Conservation (phyloP, 2,113 vertebrate genomes). For the Gallinago undulata region DNA sequence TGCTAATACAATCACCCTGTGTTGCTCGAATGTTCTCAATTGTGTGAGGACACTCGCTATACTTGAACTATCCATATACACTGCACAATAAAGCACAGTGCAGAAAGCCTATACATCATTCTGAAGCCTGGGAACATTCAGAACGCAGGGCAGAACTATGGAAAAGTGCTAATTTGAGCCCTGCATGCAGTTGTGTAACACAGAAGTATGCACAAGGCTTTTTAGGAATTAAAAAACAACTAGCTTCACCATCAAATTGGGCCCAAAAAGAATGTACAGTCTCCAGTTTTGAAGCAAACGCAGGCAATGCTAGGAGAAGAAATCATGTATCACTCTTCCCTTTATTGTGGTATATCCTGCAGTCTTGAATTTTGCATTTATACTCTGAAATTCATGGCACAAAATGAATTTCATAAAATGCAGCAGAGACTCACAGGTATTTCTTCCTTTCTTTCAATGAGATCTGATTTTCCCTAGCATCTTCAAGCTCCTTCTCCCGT, state of each 20-base stretch:
- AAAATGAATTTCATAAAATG: background rate
- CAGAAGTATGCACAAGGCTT: background rate
- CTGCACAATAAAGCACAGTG: conserved; percentile 48
- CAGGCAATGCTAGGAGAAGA: background rate
- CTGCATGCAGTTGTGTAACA: background rate
- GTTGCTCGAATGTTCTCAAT: conserved; percentile 56
- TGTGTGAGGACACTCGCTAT: conserved; percentile 42
- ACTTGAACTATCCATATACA: conserved; percentile 39
- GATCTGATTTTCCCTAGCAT: background rate
- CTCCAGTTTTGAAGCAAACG: background rate
- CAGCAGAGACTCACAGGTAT: background rate
- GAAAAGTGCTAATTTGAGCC: conserved; percentile 7
- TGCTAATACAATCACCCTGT: conserved; percentile 49
- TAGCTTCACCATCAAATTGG: background rate
- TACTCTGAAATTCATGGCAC: background rate
- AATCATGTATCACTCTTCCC: background rate
- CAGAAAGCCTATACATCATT: conserved; percentile 51
- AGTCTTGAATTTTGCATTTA: background rate
- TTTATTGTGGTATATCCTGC: background rate
- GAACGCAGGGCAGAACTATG: background rate
- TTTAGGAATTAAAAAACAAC: conserved; percentile 10
- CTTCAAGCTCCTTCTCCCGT: background rate
- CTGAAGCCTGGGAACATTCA: conserved; percentile 16
- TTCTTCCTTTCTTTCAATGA: background rate
- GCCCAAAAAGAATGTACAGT: background rate